Percentiles rank a stretch among this genome's conserved stretches.
These are phyloP conservation scores for Formica selysi DNA, from an alignment of 1,140 invertebrate genomes.

Conservation along the genomic window DNA sequence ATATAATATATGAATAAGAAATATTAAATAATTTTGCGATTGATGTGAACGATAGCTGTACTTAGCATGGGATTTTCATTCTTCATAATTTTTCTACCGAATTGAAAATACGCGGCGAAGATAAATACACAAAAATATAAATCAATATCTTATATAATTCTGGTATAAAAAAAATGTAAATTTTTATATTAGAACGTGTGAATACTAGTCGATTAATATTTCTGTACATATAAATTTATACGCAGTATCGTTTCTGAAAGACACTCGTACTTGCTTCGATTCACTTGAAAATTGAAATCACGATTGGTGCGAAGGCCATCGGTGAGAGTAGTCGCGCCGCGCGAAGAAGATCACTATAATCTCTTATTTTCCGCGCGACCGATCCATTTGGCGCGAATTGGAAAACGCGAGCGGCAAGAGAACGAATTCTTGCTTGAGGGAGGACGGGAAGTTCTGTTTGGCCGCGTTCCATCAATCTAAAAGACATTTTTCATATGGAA, in stretches of 20 bases:
- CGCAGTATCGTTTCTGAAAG: not conserved
- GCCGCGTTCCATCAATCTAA: conserved; percentile 40
- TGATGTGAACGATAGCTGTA: not conserved
- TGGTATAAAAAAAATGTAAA: not conserved
- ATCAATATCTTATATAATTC: not conserved
- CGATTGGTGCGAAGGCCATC: conserved; percentile 46
- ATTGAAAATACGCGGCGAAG: not conserved
- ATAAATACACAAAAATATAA: not conserved
- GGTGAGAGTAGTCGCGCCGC: conserved; percentile 42
- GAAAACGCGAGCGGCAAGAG: conserved; percentile 77
- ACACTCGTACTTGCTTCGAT: conserved; percentile 11
- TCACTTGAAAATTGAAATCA: conserved; percentile 52
- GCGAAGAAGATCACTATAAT: conserved; percentile 72
- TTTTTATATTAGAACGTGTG: not conserved
- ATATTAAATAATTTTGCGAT: not conserved
- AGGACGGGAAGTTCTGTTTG: conserved; percentile 62
- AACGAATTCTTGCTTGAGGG: conserved; percentile 63
- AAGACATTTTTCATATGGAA: conserved; percentile 32
- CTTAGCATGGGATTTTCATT: not conserved
- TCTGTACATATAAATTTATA: conserved; percentile 4
- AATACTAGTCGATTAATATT: not conserved
- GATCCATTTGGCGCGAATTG: conserved; percentile 76
- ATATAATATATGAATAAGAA: not conserved
- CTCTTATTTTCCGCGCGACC: conserved; percentile 78
- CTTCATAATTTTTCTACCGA: not conserved